Evolutionary conservation across 2,797 vertebrate species (phyloP).

Genomic region (Dermochelys coriacea): DNA sequence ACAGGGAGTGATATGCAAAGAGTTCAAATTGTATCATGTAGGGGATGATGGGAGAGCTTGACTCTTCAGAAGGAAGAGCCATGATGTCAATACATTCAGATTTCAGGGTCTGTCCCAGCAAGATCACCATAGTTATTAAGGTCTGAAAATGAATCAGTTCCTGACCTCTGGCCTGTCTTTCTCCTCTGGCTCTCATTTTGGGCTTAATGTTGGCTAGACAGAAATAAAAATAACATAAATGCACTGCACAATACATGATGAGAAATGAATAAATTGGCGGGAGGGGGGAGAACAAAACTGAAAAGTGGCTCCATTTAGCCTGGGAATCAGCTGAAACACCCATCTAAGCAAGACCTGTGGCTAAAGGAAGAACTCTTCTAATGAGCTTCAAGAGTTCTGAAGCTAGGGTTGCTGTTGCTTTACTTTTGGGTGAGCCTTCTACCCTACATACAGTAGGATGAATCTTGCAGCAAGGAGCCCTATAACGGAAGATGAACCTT

Average conservation of each 20-base stretch:
- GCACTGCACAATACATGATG: neutral
- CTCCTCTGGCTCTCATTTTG: neutral
- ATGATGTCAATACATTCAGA: neutral
- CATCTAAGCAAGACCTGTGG: neutral
- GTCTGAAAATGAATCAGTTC: constrained; percentile 12
- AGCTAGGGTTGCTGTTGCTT: neutral
- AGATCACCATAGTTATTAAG: neutral
- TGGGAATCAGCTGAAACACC: neutral
- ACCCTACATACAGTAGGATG: neutral
- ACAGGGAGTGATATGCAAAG: neutral
- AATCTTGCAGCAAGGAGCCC: neutral
- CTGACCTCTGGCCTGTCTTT: neutral
- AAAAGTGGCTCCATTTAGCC: neutral
- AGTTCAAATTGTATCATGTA: neutral
- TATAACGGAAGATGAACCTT: fast-evolving
- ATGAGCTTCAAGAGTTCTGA: constrained; percentile 1
- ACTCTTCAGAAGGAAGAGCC: neutral
- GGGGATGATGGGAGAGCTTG: fast-evolving
- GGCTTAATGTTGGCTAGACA: neutral
- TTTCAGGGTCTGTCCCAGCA: neutral
- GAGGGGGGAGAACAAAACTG: neutral
- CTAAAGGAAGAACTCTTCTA: constrained; percentile 15
- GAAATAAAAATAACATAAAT: constrained; percentile 22
- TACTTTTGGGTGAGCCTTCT: constrained; percentile 23
- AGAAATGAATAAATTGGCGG: neutral